Percentiles rank a stretch among this genome's conserved stretches.
phyloP scores from a whole-genome alignment of 2,113 vertebrate species.

The Polyodon spathula region DNA sequence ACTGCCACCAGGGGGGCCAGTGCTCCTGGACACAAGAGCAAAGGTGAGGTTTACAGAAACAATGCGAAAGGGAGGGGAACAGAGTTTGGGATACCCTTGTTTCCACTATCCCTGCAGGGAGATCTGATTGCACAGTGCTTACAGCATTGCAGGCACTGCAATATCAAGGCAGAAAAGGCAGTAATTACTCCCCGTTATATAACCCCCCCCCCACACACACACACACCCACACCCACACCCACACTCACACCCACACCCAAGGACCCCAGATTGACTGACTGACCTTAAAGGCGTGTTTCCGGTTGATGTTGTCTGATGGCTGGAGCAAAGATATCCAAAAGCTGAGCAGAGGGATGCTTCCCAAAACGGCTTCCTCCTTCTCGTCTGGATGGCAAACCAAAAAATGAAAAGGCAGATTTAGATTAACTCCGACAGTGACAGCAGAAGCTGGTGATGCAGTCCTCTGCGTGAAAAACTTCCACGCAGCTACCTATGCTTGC shows the following conservation, averaged over 20 bases:
- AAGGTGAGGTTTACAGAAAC: too few relatives aligned
- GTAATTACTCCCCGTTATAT: too few relatives aligned
- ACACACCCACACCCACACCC: slow-evolving; percentile 1
- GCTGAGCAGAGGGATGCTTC: slow-evolving; percentile 86
- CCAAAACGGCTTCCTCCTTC: slow-evolving; percentile 82
- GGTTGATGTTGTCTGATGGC: slow-evolving; percentile 80
- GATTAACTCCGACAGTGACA: background rate
- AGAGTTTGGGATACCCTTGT: too few relatives aligned
- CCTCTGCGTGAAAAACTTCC: too few relatives aligned
- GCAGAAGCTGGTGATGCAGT: background rate
- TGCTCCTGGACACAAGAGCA: too few relatives aligned
- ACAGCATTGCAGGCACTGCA: too few relatives aligned
- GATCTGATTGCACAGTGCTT: too few relatives aligned
- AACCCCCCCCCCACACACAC: background rate
- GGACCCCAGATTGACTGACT: slow-evolving; percentile 28
- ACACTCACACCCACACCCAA: background rate
- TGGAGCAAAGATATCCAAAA: slow-evolving; percentile 75
- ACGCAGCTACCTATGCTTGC: too few relatives aligned
- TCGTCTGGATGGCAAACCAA: slow-evolving; percentile 60
- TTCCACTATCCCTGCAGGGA: too few relatives aligned
- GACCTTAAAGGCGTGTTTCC: slow-evolving; percentile 93
- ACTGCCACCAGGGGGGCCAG: too few relatives aligned
- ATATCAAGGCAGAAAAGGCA: too few relatives aligned
- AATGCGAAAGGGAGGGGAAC: too few relatives aligned
- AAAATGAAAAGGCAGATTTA: background rate